Evolutionary conservation across 2,797 vertebrate genomes (phyloP).

Genomic region (Liparis tanakae): DNA sequence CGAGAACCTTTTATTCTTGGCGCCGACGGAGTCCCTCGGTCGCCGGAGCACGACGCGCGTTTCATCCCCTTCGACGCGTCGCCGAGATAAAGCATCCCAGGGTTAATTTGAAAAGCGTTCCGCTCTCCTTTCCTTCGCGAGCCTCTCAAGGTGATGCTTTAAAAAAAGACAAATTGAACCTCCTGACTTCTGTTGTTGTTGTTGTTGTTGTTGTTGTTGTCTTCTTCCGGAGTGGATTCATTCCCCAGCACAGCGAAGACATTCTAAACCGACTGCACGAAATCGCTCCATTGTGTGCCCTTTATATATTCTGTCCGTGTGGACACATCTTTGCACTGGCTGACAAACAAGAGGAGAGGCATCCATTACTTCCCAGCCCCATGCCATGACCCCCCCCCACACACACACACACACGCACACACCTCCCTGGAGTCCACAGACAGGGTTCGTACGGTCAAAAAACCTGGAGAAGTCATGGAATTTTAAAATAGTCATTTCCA

Average conservation of each 20-base stretch:
- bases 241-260: constrained; percentile 50
- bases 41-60: constrained; percentile 29
- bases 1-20: constrained; percentile 40
- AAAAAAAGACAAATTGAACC: constrained; percentile 16
- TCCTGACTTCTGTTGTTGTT: constrained; percentile 9
- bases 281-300: constrained; percentile 44
- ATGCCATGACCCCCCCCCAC: constrained; percentile 34
- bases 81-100: constrained; percentile 33
- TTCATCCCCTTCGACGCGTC: constrained; percentile 34
- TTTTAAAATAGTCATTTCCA: too few relatives aligned
- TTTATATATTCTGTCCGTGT: constrained; percentile 33
- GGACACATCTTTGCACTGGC: constrained; percentile 41
- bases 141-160: constrained; percentile 23
- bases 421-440: constrained; percentile 32
- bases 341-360: constrained; percentile 40
- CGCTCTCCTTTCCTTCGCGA: constrained; percentile 18
- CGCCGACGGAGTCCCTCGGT: constrained; percentile 17
- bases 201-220: constrained; percentile 4
- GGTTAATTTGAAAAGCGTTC: constrained; percentile 50
- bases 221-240: constrained; percentile 26
- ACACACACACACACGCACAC: too few relatives aligned
- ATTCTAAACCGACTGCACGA: constrained; percentile 52
- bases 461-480: too few relatives aligned
- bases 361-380: constrained; percentile 41
- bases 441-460: too few relatives aligned